Base-by-base conservation (phyloP, 2,797 vertebrate species). In the Acrossocheilus wenchowensis region DNA sequence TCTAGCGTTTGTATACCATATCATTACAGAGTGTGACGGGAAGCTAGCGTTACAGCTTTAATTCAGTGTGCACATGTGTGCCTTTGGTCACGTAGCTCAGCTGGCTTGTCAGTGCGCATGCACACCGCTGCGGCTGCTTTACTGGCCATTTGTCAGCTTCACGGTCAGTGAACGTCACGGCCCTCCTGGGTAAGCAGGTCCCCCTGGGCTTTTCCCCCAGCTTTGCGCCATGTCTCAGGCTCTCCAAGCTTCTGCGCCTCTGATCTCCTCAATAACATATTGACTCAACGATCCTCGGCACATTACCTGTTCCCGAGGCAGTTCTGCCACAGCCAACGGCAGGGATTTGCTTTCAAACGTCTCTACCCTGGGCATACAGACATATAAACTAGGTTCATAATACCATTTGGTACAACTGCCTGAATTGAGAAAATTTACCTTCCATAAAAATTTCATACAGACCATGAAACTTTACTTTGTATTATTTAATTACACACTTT, bases 101-200 rank as follows among this genome's bases (percentile, higher is more conserved):
- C 69, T 71, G 48, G 81, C 48, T 78, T 36, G 64, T 86, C 81
- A 89, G 50, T 64, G 64, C 60, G 81, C 88, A 81, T 71, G 83
- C 41, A 78, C 66, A 54, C 41, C n/a, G 75, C 81, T 66, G 54
- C 36, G 43, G 52, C 69, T 77, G 43, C 74, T 64, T 86, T 87
- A 62, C 82, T 80, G 57, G 74, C 66, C 83, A 89, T 90, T 86
- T 89, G 88, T 90, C 87, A 86, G 87, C 86, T 89, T 90, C 75
- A 89, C 72, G 81, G 87, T 90, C 87, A 89, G 88, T 62, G 81
- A 87, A 34, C 71, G 78, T 39, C n/a, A 43, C 3, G 60, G 80
- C 41, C 11, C 75, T 81, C 62, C 19, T 71, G 77, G 85, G 77
- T 39, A 54, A 43, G 19, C 50, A 72, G 81, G 15, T 19, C 60